These are phyloP conservation scores for Epinotia brunnichana DNA, from an alignment of 2,888 invertebrate genomes.

Conservation along the genomic window DNA sequence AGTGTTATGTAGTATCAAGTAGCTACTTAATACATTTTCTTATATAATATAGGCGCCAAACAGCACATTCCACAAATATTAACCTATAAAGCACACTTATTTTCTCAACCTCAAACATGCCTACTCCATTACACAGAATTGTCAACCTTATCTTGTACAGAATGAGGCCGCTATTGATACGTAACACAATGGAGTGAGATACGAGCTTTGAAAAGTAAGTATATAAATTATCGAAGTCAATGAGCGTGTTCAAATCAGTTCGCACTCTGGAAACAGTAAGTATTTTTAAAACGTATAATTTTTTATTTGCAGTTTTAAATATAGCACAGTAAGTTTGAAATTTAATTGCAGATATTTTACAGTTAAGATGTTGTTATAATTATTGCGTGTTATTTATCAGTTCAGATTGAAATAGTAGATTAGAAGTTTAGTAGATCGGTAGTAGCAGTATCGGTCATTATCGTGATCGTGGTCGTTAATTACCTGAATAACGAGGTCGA, in stretches of 20 bases:
- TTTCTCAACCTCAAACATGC: neutral
- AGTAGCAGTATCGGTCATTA: conserved; percentile 42
- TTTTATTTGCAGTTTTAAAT: neutral
- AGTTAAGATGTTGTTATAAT: neutral
- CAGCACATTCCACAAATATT: conserved; percentile 32
- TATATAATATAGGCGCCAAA: conserved; percentile 10
- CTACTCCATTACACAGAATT: neutral
- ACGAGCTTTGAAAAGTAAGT: neutral
- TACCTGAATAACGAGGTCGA: neutral
- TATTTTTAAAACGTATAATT: neutral
- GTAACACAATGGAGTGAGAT: neutral
- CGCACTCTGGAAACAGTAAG: neutral
- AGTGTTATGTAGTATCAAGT: too few relatives aligned
- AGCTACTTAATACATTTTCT: too few relatives aligned
- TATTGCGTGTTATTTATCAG: conserved; percentile 9
- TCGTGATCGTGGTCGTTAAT: conserved; percentile 24
- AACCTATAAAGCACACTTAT: conserved; percentile 17
- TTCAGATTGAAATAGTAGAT: conserved; percentile 25
- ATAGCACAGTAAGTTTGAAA: neutral
- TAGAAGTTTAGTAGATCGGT: conserved; percentile 18
- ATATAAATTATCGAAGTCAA: conserved; percentile 27
- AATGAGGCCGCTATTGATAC: neutral
- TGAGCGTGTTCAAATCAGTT: conserved; percentile 32
- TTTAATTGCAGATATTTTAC: neutral
- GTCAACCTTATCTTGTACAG: neutral